These are phyloP conservation scores for Ochropleura leucogaster DNA, from an alignment of 2,888 invertebrate species.

Conservation along the genomic window DNA sequence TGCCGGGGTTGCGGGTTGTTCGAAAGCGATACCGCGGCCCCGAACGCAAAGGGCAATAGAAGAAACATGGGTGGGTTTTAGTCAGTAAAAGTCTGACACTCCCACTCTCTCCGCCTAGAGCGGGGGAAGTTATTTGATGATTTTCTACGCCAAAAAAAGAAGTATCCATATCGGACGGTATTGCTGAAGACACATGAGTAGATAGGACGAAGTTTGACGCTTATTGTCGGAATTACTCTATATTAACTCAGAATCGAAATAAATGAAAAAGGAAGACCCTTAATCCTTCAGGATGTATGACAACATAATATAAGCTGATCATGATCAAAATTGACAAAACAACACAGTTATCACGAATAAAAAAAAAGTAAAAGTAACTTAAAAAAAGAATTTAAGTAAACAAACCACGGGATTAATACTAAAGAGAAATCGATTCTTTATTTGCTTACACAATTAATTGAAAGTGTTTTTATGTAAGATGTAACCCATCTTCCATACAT, in stretches of 20 bases:
- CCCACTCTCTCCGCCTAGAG: too few relatives aligned
- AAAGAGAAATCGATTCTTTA: conserved; percentile 64
- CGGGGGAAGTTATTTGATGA: too few relatives aligned
- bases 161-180: too few relatives aligned
- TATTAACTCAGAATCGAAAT: neutral
- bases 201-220: neutral
- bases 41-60: too few relatives aligned
- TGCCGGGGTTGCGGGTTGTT: too few relatives aligned
- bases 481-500: conserved; percentile 60
- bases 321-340: neutral
- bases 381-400: conserved; percentile 50
- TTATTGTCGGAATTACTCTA: neutral
- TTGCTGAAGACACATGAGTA: too few relatives aligned
- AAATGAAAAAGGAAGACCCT: neutral
- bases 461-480: conserved; percentile 61
- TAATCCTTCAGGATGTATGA: neutral
- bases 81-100: too few relatives aligned
- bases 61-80: too few relatives aligned
- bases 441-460: conserved; percentile 67
- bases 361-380: conserved; percentile 32
- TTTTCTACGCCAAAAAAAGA: too few relatives aligned
- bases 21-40: too few relatives aligned
- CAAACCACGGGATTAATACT: conserved; percentile 48
- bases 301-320: neutral
- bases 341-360: neutral